These are phyloP conservation scores for Dasyornis broadbenti DNA, from an alignment of 2,113 vertebrate species.

Conservation along the genomic window DNA sequence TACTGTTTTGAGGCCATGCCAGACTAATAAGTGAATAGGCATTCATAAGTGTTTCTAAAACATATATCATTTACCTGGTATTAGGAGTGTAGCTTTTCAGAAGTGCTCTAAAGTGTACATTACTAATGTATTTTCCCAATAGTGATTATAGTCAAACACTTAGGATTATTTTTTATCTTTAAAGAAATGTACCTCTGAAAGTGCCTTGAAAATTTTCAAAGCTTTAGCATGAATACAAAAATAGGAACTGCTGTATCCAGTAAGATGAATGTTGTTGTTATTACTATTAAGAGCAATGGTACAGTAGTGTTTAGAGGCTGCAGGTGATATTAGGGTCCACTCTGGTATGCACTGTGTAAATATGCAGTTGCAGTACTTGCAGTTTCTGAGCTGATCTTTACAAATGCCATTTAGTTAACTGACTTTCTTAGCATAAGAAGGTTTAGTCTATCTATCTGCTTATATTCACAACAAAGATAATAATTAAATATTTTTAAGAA, in stretches of 20 bases:
- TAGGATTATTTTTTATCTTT: slow-evolving; percentile 31
- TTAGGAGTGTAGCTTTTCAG: slow-evolving; percentile 63
- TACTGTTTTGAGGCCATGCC: slow-evolving; percentile 48
- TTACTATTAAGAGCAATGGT: slow-evolving; percentile 41
- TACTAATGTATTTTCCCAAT: slow-evolving; percentile 61
- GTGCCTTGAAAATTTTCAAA: slow-evolving; percentile 32
- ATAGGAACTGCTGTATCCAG: slow-evolving; percentile 12
- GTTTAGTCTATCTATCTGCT: background rate
- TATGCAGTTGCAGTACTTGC: slow-evolving; percentile 16
- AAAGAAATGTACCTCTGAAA: slow-evolving; percentile 46
- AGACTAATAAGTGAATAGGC: slow-evolving; percentile 65
- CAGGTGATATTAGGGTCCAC: slow-evolving; percentile 33
- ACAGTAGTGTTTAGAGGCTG: slow-evolving; percentile 38
- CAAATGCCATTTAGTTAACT: slow-evolving; percentile 15
- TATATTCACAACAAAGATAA: background rate
- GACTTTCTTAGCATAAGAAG: background rate
- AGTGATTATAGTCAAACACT: slow-evolving; percentile 59
- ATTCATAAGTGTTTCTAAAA: slow-evolving; percentile 70
- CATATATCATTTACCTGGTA: slow-evolving; percentile 69
- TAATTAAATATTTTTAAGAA: background rate
- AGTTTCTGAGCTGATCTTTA: slow-evolving; percentile 44
- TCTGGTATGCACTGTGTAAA: slow-evolving; percentile 45
- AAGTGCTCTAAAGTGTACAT: slow-evolving; percentile 63
- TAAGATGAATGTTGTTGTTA: slow-evolving; percentile 54
- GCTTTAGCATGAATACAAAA: slow-evolving; percentile 39